A percentile compares a stretch with the other conserved stretches of the same genome.
These are phyloP conservation scores for Scaptomyza parva DNA, from an alignment of 2,888 invertebrate genomes.

Conservation along the genomic window DNA sequence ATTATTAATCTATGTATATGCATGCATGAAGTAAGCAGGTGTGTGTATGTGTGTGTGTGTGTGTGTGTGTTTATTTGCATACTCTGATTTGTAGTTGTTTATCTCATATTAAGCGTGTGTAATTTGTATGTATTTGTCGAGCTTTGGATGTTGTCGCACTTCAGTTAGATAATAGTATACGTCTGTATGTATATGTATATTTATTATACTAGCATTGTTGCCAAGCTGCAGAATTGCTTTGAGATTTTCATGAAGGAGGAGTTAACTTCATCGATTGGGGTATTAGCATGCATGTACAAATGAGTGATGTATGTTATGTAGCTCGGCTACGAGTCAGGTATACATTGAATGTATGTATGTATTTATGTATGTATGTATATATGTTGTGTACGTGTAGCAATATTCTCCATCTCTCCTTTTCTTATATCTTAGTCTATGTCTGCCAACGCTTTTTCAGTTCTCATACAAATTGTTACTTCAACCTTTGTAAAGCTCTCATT, in stretches of 20 bases:
- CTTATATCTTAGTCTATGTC: not conserved
- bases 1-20: not conserved
- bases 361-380: constrained; percentile 11
- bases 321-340: constrained; percentile 34
- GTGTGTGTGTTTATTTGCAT: not conserved
- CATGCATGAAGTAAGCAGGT: not conserved
- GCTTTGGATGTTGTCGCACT: not conserved
- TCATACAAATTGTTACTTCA: not conserved
- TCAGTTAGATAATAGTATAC: not conserved
- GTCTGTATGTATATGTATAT: not conserved
- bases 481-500: not conserved
- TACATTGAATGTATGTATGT: constrained; percentile 3
- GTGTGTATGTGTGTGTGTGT: not conserved
- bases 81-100: constrained; percentile 16
- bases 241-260: constrained; percentile 3
- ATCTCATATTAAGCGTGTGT: constrained; percentile 1
- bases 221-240: not conserved
- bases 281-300: constrained; percentile 13
- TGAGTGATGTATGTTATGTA: constrained; percentile 10
- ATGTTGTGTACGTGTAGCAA: not conserved
- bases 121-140: not conserved
- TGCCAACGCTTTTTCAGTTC: not conserved
- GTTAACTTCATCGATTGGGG: constrained; percentile 32
- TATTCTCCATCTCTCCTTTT: not conserved
- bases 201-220: constrained; percentile 7